phyloP scores from a whole-genome alignment of 2,888 invertebrate genomes.

The Drosophila suboccidentalis region DNA sequence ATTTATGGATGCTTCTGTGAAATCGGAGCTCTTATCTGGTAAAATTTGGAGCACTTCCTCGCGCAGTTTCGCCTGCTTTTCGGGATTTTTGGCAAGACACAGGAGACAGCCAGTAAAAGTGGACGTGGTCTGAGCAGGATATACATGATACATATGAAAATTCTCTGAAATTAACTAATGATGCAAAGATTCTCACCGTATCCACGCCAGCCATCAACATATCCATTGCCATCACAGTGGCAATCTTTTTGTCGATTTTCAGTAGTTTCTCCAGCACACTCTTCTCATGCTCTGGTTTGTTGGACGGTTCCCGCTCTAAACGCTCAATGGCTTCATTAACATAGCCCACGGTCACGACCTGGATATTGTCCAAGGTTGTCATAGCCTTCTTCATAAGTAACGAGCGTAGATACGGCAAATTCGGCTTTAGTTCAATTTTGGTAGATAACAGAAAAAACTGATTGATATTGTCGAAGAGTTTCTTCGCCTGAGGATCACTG shows the following conservation, averaged over 20 bases:
- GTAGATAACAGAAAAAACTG: conserved; percentile 38
- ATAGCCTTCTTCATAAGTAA: conserved; percentile 55
- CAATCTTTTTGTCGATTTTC: conserved; percentile 88
- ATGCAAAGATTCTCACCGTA: conserved; percentile 86
- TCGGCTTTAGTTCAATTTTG: conserved; percentile 56
- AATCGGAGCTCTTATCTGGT: conserved; percentile 84
- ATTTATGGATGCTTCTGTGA: conserved; percentile 86
- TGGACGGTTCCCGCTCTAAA: conserved; percentile 48
- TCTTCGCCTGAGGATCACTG: conserved; percentile 59
- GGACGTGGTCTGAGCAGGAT: conserved; percentile 4
- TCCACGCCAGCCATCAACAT: conserved; percentile 91
- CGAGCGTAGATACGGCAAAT: conserved; percentile 54
- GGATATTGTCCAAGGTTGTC: conserved; percentile 66
- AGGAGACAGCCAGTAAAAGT: conserved; percentile 65
- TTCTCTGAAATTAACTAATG: neutral
- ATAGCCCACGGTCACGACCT: conserved; percentile 73
- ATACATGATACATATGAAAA: neutral
- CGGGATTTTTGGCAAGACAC: conserved; percentile 88
- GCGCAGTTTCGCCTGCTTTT: conserved; percentile 89
- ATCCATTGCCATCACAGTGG: conserved; percentile 89
- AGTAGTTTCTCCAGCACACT: conserved; percentile 89
- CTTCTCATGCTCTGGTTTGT: conserved; percentile 73
- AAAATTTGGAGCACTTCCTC: conserved; percentile 87
- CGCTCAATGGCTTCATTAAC: conserved; percentile 83
- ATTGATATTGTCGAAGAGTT: conserved; percentile 54